Evolutionary conservation across 2,113 vertebrate species (phyloP).

Genomic region (Addax nasomaculatus): DNA sequence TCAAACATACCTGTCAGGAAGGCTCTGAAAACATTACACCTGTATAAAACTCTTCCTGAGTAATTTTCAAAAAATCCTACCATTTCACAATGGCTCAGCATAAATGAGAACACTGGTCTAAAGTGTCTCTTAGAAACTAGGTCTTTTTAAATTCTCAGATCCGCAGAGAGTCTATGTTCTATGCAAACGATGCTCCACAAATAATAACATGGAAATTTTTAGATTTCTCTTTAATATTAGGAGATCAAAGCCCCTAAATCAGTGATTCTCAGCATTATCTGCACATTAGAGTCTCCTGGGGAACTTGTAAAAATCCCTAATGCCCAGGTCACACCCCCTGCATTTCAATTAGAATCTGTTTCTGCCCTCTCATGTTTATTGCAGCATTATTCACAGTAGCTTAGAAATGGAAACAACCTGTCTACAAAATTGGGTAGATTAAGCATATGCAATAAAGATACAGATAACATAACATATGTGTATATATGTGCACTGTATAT

Average conservation of each 20-base stretch:
- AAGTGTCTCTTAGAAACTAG: background rate
- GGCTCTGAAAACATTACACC: background rate
- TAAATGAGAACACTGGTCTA: background rate
- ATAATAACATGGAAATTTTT: background rate
- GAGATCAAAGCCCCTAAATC: background rate
- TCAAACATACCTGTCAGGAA: background rate
- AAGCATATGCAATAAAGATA: background rate
- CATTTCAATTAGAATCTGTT: background rate
- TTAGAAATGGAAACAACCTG: background rate
- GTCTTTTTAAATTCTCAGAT: background rate
- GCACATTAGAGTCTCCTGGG: background rate
- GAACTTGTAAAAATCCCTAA: background rate
- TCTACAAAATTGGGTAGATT: background rate
- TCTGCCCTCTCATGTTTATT: background rate
- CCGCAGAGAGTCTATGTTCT: background rate
- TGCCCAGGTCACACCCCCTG: background rate
- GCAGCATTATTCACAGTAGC: background rate
- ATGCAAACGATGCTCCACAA: background rate
- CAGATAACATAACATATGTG: background rate
- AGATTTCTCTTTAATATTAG: constrained; percentile 9
- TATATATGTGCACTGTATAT: background rate
- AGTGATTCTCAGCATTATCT: constrained; percentile 3
- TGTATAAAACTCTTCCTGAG: background rate
- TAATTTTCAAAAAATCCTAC: background rate
- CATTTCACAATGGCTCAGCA: background rate